These are phyloP conservation scores for Tetrax tetrax DNA, from an alignment of 2,113 vertebrate genomes.

Conservation along the genomic window DNA sequence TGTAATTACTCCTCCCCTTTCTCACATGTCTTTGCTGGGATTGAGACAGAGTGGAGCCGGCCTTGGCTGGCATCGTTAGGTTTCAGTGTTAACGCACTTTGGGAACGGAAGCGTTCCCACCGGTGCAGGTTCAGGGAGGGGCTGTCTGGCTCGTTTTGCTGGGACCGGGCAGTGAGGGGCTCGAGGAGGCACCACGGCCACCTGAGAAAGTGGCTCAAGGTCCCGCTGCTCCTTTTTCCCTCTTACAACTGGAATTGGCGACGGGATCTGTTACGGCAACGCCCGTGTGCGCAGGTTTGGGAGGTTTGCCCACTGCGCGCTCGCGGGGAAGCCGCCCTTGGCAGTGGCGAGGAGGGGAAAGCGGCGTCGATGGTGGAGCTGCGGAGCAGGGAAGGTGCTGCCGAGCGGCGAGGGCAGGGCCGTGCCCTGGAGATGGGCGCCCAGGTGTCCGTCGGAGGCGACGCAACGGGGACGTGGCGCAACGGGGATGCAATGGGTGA, in stretches of 20 bases:
- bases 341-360: background rate
- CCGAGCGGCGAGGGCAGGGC: accelerated
- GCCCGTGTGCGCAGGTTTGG: accelerated
- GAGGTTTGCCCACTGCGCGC: accelerated
- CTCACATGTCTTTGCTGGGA: background rate
- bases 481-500: accelerated
- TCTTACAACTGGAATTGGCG: accelerated
- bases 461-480: accelerated
- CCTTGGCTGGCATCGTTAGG: background rate
- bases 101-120: background rate
- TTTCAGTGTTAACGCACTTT: accelerated
- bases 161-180: accelerated
- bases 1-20: background rate
- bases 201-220: no score
- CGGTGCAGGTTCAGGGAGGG: accelerated
- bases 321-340: accelerated
- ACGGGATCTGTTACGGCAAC: accelerated
- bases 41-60: accelerated
- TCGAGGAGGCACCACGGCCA: accelerated
- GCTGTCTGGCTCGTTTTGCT: accelerated
- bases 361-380: accelerated
- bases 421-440: background rate
- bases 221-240: background rate
- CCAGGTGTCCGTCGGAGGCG: accelerated
- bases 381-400: background rate